Base-by-base conservation (phyloP, 1,140 invertebrate genomes). In the Drosophila sechellia region DNA sequence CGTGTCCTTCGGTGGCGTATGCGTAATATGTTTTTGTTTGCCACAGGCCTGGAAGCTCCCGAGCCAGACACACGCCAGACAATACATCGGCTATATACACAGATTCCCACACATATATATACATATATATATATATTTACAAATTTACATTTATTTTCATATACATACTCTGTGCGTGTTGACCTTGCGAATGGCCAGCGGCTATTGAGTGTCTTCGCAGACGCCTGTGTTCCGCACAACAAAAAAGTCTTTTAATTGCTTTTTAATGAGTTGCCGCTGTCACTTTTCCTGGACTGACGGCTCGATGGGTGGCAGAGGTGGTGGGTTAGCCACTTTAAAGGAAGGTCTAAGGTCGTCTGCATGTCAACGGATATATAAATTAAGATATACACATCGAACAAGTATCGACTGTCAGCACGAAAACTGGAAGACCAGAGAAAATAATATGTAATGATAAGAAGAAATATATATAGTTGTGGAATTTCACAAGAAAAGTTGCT, bases 21-120 rank as follows among this genome's bases (percentile, higher is more conserved):
- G 77, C 77, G 77, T 79, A 79, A 79, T 79, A 74, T 79, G 70
- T 74, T 79, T 79, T 74, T 80, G 77, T 74, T 75, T 64, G 78
- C 59, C 58, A 57, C 63, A 61, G 72, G 72, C 72, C 58, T 59
- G 54, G 13, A 12, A 37, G 63, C 48, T 64, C 48, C 37, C 46
- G 8, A 34, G 46, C 71, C 71, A 77, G 66, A 77, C 79, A 66
- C 68, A 66, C 57, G 64, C 56, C 75, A 77, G 74, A 77, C 74
- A 71, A 72, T 64, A 71, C 39, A 64, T 56, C 52, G 27, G 15
- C 12, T 27, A 31, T 39, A 78, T 46, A 70, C 45, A 60, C 68
- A 72, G 10, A 53, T 20, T 39, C 40, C 31, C 39, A n/a, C 27
- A 20, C 17, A 17, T 17, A 17, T 17, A 17, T 42, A 27, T 27